Conservation (phyloP, 2,113 vertebrate species). For the Elephantulus edwardii region DNA sequence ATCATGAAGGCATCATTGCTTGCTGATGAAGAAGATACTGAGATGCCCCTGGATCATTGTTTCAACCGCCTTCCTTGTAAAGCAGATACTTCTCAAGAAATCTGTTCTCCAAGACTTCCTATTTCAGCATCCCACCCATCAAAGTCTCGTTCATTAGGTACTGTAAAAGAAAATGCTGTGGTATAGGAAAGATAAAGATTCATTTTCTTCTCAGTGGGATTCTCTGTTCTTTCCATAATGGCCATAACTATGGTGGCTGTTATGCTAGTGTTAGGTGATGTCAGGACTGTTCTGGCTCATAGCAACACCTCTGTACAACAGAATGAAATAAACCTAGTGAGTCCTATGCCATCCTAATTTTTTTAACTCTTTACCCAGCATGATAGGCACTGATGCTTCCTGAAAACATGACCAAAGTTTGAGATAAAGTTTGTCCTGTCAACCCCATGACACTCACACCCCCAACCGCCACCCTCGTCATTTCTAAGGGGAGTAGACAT, state of each 20-base stretch:
- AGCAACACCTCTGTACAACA: not conserved
- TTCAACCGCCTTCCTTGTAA: slow-evolving; percentile 69
- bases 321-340: not conserved
- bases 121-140: slow-evolving; percentile 82
- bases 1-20: slow-evolving; percentile 98
- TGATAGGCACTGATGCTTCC: not conserved
- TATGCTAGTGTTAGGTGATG: no score
- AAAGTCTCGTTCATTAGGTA: slow-evolving; percentile 85
- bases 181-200: not conserved
- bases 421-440: not conserved
- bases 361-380: not conserved
- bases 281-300: no score
- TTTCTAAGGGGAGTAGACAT: not conserved
- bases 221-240: not conserved
- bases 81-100: slow-evolving; percentile 83
- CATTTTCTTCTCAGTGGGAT: not conserved
- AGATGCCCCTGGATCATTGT: slow-evolving; percentile 82
- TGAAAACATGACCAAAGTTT: not conserved
- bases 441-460: no score
- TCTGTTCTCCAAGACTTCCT: slow-evolving; percentile 86
- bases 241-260: no score
- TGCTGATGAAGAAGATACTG: slow-evolving; percentile 91
- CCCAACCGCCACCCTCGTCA: not conserved
- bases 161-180: slow-evolving; percentile 35
- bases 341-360: not conserved